phyloP scores from a whole-genome alignment of 2,888 invertebrate genomes.

The Acanthosoma haemorrhoidale region DNA sequence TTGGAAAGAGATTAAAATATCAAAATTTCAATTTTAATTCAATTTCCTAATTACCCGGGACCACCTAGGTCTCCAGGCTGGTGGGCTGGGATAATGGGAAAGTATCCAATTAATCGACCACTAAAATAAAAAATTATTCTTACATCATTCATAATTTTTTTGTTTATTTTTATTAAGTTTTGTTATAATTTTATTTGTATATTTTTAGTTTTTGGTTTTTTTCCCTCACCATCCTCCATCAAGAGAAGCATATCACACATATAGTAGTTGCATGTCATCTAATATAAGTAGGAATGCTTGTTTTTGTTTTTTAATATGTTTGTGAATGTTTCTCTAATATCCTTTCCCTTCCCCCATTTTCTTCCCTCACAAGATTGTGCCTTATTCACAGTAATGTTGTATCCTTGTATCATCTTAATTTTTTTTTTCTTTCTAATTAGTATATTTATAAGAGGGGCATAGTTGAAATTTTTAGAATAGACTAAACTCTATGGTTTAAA shows the following conservation, averaged over 20 bases:
- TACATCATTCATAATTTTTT: not conserved
- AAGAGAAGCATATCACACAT: conserved; percentile 25
- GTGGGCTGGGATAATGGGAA: not conserved
- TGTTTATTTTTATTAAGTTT: not conserved
- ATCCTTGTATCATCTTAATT: not conserved
- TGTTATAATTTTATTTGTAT: not conserved
- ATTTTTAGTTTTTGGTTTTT: not conserved
- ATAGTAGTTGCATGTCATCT: not conserved
- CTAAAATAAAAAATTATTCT: not conserved
- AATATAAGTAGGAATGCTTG: not conserved
- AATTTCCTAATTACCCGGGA: too few relatives aligned
- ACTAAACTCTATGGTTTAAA: not conserved
- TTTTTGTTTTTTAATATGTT: not conserved
- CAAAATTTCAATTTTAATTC: too few relatives aligned
- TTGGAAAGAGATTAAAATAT: not conserved
- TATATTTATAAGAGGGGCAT: not conserved
- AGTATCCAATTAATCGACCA: not conserved
- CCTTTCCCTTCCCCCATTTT: not conserved
- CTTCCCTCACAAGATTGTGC: conserved; percentile 19
- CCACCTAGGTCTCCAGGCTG: too few relatives aligned
- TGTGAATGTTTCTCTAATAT: conserved; percentile 21
- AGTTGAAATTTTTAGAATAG: not conserved
- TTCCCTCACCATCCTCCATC: not conserved
- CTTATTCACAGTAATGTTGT: conserved; percentile 30
- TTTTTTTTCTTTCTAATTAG: not conserved